Evolutionary conservation across 2,888 invertebrate genomes (phyloP), one percentile per base, ranked within the genome.

Genomic region (Drosophila greeni): DNA sequence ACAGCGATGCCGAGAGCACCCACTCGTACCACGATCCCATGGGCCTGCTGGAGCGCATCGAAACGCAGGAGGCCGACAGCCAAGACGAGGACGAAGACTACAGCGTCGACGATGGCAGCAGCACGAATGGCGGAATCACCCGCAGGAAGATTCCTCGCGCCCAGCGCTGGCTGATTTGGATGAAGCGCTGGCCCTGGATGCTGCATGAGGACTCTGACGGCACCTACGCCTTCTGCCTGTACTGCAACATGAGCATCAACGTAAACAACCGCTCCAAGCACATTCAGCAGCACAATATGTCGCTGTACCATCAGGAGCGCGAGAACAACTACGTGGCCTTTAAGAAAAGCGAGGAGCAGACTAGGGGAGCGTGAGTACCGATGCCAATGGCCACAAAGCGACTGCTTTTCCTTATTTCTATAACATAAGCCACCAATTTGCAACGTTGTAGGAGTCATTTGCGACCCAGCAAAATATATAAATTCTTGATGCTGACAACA

Each of bases 281-380:
- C 16, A 52, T 83, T 5, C 74, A 75, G 11, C 75, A 82, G 16
- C 86, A 86, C 53, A 75, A 76, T 11, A 16, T 75, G 11, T 85
- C 85, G 16, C 67, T 82, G 0, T 81, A 84, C 31, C 86, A 86
- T 20, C 79, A 81, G 55, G 86, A 87, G 52, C 80, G 87, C 1
- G 79, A 82, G 48, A 72, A 56, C 7, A 85, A 85, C 36, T 86
- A 87, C 53, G 24, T 84, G 31, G 73, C 80, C 0, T 86, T 85
- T 16, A 77, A 76, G 20, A 68, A 65, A 5, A 81, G 72, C 20
- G 75, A 78, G 5, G 72, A 73, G 12, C 66, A 75, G 31, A 54
- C 55, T 4, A 54, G 69, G 4, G 47, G 58, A 14, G 56, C 70
- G 84, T 79, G 40, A 66, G 72, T 66, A 29, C 16, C 26, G 26